These are phyloP conservation scores for Amphilophus citrinellus DNA, from an alignment of 2,113 vertebrate species.

Conservation along the genomic window DNA sequence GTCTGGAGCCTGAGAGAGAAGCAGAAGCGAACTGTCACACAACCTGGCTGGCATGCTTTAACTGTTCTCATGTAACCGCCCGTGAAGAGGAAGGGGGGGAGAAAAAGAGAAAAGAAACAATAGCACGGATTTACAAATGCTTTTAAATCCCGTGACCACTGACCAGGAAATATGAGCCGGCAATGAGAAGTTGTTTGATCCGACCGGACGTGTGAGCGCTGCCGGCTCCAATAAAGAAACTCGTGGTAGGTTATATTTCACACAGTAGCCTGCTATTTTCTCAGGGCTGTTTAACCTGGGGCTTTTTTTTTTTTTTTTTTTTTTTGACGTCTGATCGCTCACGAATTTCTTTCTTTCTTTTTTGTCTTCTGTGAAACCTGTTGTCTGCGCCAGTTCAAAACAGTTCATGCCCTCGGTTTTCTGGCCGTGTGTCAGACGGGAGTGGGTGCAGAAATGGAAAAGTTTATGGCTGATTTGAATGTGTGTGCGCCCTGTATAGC, in stretches of 20 bases:
- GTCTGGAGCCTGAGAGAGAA: constrained; percentile 13
- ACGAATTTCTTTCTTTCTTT: no score
- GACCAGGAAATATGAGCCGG: constrained; percentile 43
- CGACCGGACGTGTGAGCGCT: constrained; percentile 48
- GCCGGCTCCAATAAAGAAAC: constrained; percentile 43
- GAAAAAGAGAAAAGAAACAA: background rate
- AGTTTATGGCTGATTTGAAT: constrained; percentile 55
- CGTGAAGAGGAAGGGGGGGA: background rate
- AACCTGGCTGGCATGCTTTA: constrained; percentile 18
- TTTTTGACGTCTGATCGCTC: background rate
- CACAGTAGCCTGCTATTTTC: background rate
- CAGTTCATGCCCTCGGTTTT: constrained; percentile 46
- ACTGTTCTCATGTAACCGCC: constrained; percentile 44
- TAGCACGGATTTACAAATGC: constrained; percentile 35
- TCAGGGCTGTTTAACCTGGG: background rate
- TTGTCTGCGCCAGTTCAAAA: background rate
- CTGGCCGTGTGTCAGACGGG: background rate
- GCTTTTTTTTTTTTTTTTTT: background rate
- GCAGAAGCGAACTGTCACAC: constrained; percentile 46
- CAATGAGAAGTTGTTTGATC: constrained; percentile 47
- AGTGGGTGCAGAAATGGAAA: constrained; percentile 52
- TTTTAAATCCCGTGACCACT: constrained; percentile 15
- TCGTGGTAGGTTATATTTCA: constrained; percentile 59
- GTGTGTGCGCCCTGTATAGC: constrained; percentile 14
- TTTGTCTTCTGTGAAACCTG: background rate